A percentile compares a stretch with the other conserved stretches of the same genome.
Evolutionary conservation across 2,888 invertebrate species (phyloP).

Genomic region (Mythimna ferrago): DNA sequence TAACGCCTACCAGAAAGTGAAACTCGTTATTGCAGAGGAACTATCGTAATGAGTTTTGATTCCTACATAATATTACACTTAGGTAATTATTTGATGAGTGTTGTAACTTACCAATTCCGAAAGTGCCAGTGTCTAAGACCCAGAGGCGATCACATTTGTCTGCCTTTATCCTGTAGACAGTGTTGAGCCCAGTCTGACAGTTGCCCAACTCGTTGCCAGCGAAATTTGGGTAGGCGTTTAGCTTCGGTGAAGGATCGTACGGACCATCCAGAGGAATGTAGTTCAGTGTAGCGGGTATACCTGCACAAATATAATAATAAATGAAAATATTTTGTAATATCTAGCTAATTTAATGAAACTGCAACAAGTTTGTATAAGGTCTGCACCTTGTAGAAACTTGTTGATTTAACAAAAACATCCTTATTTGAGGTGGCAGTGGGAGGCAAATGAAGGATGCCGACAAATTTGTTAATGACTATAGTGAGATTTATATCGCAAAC

Average conservation of each 20-base stretch:
- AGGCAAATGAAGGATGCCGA: background rate
- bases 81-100: background rate
- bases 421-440: background rate
- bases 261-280: slow-evolving; percentile 93
- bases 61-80: background rate
- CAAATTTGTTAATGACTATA: too few species aligned
- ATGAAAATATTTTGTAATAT: background rate
- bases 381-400: slow-evolving; percentile 2
- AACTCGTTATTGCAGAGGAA: slow-evolving; percentile 18
- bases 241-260: slow-evolving; percentile 93
- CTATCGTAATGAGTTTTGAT: background rate
- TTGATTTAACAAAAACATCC: background rate
- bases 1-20: slow-evolving; percentile 38
- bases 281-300: slow-evolving; percentile 95
- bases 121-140: slow-evolving; percentile 96
- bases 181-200: slow-evolving; percentile 94
- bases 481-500: too few species aligned
- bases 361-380: too few species aligned
- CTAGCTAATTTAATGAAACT: background rate
- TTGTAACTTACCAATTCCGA: slow-evolving; percentile 92
- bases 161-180: slow-evolving; percentile 95
- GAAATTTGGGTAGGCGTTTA: slow-evolving; percentile 95
- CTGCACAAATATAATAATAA: slow-evolving; percentile 77
- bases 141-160: slow-evolving; percentile 95
- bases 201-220: slow-evolving; percentile 94